phyloP scores from a whole-genome alignment of 2,797 vertebrate genomes.

The Apodemus agrarius region DNA sequence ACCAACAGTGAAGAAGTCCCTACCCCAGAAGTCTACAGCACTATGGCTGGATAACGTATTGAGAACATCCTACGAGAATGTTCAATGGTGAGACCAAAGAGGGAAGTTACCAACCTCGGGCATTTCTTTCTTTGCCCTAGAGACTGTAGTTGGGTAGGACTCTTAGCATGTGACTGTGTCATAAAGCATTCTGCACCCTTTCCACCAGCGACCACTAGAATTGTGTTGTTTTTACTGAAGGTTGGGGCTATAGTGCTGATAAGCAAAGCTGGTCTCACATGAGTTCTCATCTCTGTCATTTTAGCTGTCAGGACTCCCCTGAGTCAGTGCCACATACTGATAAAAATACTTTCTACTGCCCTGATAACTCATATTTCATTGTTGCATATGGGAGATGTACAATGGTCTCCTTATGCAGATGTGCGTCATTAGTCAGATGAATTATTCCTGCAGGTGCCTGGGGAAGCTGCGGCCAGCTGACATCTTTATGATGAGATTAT shows the following conservation, averaged over 20 bases:
- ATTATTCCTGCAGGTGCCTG: neutral
- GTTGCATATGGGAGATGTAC: neutral
- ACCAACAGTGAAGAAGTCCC: accelerated
- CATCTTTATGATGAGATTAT: neutral
- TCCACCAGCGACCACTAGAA: too few species aligned
- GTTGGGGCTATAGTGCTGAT: accelerated
- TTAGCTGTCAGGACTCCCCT: neutral
- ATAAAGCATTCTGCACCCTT: accelerated
- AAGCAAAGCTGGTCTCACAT: accelerated
- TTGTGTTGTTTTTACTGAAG: neutral
- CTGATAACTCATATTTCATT: neutral
- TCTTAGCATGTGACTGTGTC: accelerated
- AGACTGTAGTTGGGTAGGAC: neutral
- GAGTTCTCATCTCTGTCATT: neutral
- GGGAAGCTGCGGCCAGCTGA: constrained; percentile 23
- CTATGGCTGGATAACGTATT: neutral
- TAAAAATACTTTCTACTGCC: neutral
- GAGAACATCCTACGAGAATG: neutral
- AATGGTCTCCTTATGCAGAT: neutral
- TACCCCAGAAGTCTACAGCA: accelerated
- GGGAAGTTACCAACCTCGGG: neutral
- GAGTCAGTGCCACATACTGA: neutral
- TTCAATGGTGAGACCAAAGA: neutral
- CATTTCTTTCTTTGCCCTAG: neutral
- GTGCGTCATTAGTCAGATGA: neutral